Percentiles rank a stretch among this genome's conserved stretches.
Conservation (phyloP, 2,113 vertebrate genomes). For the Argyrosomus japonicus region DNA sequence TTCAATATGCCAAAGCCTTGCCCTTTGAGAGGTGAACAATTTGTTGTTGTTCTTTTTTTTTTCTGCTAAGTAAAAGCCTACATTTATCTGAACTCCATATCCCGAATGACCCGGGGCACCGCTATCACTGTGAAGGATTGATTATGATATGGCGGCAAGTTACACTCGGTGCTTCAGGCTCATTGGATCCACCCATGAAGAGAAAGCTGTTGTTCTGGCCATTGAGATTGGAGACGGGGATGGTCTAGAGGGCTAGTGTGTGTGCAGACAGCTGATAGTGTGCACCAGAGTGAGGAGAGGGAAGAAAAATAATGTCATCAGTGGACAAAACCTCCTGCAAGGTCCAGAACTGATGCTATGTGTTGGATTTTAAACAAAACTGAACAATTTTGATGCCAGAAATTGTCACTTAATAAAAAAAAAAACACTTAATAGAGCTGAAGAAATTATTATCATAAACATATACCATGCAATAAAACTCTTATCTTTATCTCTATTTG, state of each 20-base stretch:
- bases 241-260: constrained; percentile 27
- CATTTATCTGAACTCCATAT: constrained; percentile 62
- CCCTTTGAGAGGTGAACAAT: constrained; percentile 57
- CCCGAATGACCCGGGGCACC: constrained; percentile 42
- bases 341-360: neutral
- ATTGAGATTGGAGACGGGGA: constrained; percentile 31
- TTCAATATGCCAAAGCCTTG: constrained; percentile 63
- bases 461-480: neutral
- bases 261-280: constrained; percentile 50
- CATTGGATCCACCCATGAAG: constrained; percentile 44
- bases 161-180: constrained; percentile 45
- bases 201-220: constrained; percentile 47
- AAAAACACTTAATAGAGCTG: neutral
- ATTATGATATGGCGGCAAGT: constrained; percentile 52
- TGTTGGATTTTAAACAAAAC: neutral
- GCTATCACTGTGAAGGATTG: constrained; percentile 57
- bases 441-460: neutral
- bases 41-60: constrained; percentile 25
- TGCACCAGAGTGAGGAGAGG: constrained; percentile 1
- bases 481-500: neutral
- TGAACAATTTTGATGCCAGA: neutral
- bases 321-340: neutral
- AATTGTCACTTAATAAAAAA: neutral
- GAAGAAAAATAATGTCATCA: neutral
- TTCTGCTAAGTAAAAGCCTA: constrained; percentile 34